Percentiles rank a stretch among this genome's conserved stretches.
Evolutionary conservation across 2,113 vertebrate genomes (phyloP).

Genomic region (Tetrao urogallus): DNA sequence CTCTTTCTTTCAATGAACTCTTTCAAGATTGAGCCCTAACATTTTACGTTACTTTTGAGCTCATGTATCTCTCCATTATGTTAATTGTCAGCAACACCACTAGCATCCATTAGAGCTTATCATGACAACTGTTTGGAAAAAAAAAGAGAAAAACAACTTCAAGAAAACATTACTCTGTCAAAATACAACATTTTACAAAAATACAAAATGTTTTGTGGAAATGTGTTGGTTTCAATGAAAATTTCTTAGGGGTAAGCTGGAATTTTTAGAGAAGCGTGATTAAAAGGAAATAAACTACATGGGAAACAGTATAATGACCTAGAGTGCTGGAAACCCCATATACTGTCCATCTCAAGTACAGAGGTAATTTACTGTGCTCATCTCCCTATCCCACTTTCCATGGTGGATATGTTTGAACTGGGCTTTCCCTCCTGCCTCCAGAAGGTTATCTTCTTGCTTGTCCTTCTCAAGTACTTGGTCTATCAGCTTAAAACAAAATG

Average conservation of each 20-base stretch:
- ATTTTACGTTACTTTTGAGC: not conserved
- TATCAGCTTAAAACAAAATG: not conserved
- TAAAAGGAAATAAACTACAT: not conserved
- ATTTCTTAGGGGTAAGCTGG: not conserved
- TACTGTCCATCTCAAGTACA: not conserved
- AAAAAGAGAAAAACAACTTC: not conserved
- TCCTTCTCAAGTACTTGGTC: not conserved
- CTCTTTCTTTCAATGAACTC: not conserved
- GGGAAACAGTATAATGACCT: not conserved
- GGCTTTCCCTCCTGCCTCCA: not conserved
- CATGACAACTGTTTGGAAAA: not conserved
- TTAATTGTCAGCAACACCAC: conserved; percentile 1
- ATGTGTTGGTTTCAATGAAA: not conserved
- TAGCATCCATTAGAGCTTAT: conserved; percentile 38
- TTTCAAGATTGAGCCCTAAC: not conserved
- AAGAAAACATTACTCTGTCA: conserved; percentile 36
- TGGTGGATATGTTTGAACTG: not conserved
- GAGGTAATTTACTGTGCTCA: not conserved
- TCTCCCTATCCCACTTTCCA: not conserved
- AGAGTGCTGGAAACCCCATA: not conserved
- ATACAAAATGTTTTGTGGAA: not conserved
- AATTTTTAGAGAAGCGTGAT: not conserved
- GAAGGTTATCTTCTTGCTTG: not conserved
- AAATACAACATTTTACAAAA: conserved; percentile 37
- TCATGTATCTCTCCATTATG: not conserved